phyloP scores from a whole-genome alignment of 2,797 vertebrate species.

The Hemitrygon akajei region DNA sequence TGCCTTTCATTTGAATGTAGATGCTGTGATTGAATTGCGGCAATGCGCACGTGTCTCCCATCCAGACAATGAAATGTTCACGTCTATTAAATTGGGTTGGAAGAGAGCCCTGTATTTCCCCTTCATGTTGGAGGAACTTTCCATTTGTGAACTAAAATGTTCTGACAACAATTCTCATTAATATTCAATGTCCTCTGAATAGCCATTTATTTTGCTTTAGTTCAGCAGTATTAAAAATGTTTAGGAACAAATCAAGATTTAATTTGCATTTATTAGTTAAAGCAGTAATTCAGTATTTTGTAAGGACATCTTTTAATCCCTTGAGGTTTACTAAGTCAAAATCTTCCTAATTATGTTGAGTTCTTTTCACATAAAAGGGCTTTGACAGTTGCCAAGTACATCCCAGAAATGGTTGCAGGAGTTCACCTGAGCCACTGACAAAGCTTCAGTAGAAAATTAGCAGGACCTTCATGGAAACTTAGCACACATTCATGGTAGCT shows the following conservation, averaged over 20 bases:
- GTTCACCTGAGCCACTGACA: not conserved
- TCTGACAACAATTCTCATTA: not conserved
- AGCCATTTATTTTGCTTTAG: not conserved
- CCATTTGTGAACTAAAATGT: conserved; percentile 5
- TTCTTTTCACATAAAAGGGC: not conserved
- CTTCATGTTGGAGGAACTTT: not conserved
- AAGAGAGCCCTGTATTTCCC: not conserved
- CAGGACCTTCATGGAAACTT: not conserved
- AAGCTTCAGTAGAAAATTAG: not conserved
- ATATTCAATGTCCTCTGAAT: not conserved
- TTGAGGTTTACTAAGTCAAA: not conserved
- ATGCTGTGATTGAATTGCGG: not conserved
- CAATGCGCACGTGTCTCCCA: not conserved
- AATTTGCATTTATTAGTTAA: not conserved
- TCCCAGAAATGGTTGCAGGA: not conserved
- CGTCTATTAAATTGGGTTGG: not conserved
- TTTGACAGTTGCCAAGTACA: not conserved
- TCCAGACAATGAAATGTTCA: conserved; percentile 4
- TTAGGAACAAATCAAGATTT: not conserved
- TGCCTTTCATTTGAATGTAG: conserved; percentile 19
- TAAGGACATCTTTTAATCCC: not conserved
- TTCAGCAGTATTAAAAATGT: not conserved
- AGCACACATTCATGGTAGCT: not conserved
- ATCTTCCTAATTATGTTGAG: not conserved
- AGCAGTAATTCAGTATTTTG: not conserved